Conservation (phyloP, 2,888 invertebrate genomes). For the Steinernema hermaphroditum region DNA sequence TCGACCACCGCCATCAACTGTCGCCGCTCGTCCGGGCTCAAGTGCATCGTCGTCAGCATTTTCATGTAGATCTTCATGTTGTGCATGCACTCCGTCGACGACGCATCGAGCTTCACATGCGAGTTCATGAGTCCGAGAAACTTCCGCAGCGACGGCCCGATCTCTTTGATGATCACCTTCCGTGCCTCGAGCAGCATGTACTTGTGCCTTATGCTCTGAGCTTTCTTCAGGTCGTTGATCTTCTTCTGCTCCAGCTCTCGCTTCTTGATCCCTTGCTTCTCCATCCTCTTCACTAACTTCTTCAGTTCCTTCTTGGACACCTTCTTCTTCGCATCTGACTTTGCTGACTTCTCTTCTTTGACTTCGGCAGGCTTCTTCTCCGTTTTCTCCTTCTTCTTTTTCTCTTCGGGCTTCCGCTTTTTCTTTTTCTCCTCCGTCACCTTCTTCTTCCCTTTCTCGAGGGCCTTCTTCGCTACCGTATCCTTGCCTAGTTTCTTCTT, state of each 20-base stretch:
- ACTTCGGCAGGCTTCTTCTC: neutral
- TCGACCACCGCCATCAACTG: neutral
- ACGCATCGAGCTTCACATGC: neutral
- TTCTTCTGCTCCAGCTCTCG: neutral
- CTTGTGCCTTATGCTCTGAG: neutral
- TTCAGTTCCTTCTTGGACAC: neutral
- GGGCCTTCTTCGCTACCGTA: neutral
- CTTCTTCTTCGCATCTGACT: neutral
- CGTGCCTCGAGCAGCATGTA: neutral
- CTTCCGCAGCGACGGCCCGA: neutral
- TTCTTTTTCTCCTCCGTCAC: neutral
- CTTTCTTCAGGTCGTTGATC: neutral
- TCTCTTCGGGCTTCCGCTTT: neutral
- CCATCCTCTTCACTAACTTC: neutral
- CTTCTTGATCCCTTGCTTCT: neutral
- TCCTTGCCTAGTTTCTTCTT: neutral
- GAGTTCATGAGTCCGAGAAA: neutral
- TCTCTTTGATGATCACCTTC: neutral
- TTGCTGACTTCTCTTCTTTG: neutral
- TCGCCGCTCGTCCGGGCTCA: neutral
- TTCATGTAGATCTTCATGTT: constrained; percentile 6
- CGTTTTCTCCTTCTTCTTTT: neutral
- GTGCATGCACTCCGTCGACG: neutral
- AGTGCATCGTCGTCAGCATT: neutral
- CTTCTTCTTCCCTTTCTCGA: neutral